Evolutionary conservation across 2,888 invertebrate genomes (phyloP), one percentile per base, ranked within the genome.

Genomic region (Blastobasis lacticolella): DNA sequence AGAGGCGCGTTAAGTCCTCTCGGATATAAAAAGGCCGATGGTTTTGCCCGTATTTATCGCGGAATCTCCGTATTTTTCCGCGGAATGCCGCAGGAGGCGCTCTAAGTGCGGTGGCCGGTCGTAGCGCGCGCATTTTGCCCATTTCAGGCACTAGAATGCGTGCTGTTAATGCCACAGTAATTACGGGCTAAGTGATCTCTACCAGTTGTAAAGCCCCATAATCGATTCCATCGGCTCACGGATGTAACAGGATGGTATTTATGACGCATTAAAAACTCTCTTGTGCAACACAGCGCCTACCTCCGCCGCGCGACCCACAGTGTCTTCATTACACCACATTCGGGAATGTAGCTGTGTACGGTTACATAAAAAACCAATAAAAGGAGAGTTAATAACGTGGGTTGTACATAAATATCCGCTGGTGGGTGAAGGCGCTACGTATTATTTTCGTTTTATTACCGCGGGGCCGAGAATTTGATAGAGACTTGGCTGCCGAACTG

Each of bases 391-490:
- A 79, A 75, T 81, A 78, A 72, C 68, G 69, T 66, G 66, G 68
- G 67, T 65, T 65, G 71, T 69, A 70, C 71, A 79, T 80, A 78
- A 81, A 81, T 78, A 77, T 78, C 71, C 62, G 63, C 53, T 61
- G 67, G 67, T 63, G 65, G 66, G 64, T 60, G 66, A 63, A 72
- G 71, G 67, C 68, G 68, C 64, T 75, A 64, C 70, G 72, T 77
- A 79, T 81, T 79, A 79, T 82, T 81, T 82, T 77, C 75, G 62
- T 82, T 82, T 82, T 82, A 83, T 81, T 81, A 77, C 76, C 71
- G 67, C 63, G 71, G 71, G 69, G 67, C 71, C 67, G 76, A 70
- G 75, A 78, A 75, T 79, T 81, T 79, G 78, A 82, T 81, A 81
- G 78, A 79, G 78, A 78, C 79, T 82, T 81, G 80, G 81, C 81